Conservation (phyloP, 2,113 vertebrate genomes). For the Elaphurus davidianus region DNA sequence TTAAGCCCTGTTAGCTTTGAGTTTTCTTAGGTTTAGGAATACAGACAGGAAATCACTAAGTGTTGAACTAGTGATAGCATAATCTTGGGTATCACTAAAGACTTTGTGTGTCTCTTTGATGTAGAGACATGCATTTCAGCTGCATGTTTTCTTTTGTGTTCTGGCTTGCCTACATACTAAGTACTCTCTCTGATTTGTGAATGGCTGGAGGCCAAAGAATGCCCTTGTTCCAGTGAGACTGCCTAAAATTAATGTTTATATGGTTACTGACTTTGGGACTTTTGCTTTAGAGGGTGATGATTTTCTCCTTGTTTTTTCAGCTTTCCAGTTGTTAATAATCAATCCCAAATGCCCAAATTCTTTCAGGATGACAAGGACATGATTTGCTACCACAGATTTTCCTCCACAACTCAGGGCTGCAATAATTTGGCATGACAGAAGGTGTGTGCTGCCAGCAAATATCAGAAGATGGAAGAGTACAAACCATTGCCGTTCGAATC, state of each 20-base stretch:
- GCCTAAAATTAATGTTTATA: constrained; percentile 47
- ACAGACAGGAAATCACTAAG: not conserved
- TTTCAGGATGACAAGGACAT: constrained; percentile 53
- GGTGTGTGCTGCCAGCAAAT: constrained; percentile 53
- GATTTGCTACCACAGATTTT: constrained; percentile 60
- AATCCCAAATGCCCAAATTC: constrained; percentile 38
- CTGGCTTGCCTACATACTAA: not conserved
- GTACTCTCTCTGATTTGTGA: not conserved
- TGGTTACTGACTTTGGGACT: constrained; percentile 63
- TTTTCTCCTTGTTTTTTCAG: constrained; percentile 22
- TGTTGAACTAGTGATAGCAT: not conserved
- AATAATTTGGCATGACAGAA: constrained; percentile 65
- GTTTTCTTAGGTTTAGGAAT: not conserved
- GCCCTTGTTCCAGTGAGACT: constrained; percentile 13
- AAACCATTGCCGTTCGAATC: constrained; percentile 67
- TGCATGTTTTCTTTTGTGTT: not conserved
- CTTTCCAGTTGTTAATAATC: constrained; percentile 63
- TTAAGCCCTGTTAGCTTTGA: not conserved
- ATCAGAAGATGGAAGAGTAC: constrained; percentile 48
- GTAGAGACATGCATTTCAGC: not conserved
- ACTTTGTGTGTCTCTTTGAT: not conserved
- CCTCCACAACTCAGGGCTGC: constrained; percentile 49
- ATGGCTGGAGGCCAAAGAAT: constrained; percentile 19
- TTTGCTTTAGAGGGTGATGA: constrained; percentile 43
- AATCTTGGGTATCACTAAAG: not conserved